Evolutionary conservation across 1,140 invertebrate genomes (phyloP).

Genomic region (Palaemon carinicauda): DNA sequence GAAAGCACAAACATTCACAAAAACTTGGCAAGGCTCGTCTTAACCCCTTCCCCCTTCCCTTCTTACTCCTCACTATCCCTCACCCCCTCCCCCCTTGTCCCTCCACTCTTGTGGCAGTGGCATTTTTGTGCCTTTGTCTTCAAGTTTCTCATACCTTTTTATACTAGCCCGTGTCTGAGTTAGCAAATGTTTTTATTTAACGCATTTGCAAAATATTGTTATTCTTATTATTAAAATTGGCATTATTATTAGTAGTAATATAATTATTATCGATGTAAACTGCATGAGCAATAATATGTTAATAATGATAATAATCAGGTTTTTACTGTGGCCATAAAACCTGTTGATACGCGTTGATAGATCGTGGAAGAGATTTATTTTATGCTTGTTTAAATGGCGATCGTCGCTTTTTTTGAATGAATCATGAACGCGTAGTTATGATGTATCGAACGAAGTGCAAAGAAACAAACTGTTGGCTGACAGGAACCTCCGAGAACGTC

Average conservation of each 20-base stretch:
- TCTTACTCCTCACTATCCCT: not conserved
- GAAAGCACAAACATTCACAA: not conserved
- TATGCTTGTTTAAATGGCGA: not conserved
- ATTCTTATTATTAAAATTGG: not conserved
- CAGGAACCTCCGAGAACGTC: not conserved
- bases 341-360: too few relatives aligned
- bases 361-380: not conserved
- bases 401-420: not conserved
- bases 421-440: not conserved
- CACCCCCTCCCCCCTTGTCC: not conserved
- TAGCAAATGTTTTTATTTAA: too few relatives aligned
- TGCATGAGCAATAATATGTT: too few relatives aligned
- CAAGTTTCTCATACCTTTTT: too few relatives aligned
- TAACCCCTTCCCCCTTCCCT: not conserved
- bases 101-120: too few relatives aligned
- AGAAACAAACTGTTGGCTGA: conserved; percentile 23
- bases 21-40: not conserved
- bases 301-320: too few relatives aligned
- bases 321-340: too few relatives aligned
- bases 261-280: too few relatives aligned
- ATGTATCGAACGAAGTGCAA: not conserved
- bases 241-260: too few relatives aligned
- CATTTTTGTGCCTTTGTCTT: too few relatives aligned
- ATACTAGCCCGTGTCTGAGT: too few relatives aligned
- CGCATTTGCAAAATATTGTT: not conserved